Conservation (phyloP, 2,888 invertebrate genomes). For the Aporophyla lueneburgensis region DNA sequence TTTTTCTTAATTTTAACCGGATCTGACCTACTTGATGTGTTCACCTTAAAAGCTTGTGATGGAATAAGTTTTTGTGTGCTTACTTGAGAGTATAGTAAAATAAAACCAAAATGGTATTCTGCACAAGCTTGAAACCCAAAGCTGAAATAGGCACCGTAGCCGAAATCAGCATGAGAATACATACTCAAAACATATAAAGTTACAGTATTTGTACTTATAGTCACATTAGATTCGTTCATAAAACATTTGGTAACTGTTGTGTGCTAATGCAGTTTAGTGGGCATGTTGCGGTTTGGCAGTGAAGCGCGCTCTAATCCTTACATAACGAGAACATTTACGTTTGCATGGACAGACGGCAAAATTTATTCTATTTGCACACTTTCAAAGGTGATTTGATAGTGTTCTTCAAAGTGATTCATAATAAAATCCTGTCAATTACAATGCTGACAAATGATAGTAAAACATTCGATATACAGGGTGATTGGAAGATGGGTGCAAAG, state of each 20-base stretch:
- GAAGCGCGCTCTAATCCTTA: not conserved
- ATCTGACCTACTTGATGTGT: not conserved
- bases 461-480: too few relatives aligned
- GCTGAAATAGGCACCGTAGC: not conserved
- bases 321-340: conserved; percentile 9
- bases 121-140: not conserved
- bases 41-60: not conserved
- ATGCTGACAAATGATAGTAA: not conserved
- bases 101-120: not conserved
- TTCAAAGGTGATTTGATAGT: not conserved
- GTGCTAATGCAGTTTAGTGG: conserved; percentile 28
- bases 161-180: not conserved
- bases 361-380: not conserved
- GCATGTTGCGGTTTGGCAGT: conserved; percentile 32
- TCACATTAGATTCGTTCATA: not conserved
- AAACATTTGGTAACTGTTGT: not conserved
- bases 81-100: not conserved
- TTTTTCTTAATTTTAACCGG: not conserved
- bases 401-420: not conserved
- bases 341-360: not conserved
- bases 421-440: not conserved
- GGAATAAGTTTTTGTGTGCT: not conserved
- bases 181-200: not conserved
- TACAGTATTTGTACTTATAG: not conserved
- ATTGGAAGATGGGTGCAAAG: too few relatives aligned